These are phyloP conservation scores for Rhinichthys klamathensis DNA, from an alignment of 2,113 vertebrate species.

Conservation along the genomic window DNA sequence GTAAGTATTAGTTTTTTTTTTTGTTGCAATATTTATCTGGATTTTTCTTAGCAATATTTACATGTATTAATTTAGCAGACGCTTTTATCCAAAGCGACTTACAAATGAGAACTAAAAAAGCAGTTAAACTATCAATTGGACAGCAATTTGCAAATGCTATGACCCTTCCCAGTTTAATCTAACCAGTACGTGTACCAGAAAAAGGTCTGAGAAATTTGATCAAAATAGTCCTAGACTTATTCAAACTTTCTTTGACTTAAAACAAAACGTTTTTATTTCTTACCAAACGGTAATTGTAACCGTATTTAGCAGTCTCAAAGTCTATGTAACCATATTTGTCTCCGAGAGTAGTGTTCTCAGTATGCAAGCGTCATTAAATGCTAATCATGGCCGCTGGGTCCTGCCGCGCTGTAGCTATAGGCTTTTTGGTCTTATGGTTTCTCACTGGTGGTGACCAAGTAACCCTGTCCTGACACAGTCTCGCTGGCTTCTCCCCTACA, in stretches of 20 bases:
- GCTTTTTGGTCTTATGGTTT: conserved; percentile 15
- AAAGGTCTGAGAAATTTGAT: too few species aligned
- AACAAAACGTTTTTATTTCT: not conserved
- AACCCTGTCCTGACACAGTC: conserved; percentile 38
- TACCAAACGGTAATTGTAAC: not conserved
- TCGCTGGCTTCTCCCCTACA: conserved; percentile 15
- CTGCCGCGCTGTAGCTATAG: not conserved
- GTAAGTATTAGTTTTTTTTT: not conserved
- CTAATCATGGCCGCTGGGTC: conserved; percentile 11
- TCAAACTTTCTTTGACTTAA: not conserved
- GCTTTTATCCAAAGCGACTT: too few species aligned
- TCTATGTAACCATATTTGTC: not conserved
- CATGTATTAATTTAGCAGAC: too few species aligned
- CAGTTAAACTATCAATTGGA: too few species aligned
- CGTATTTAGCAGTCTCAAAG: not conserved
- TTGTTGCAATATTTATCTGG: not conserved
- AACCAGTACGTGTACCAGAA: too few species aligned
- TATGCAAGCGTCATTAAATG: conserved; percentile 9
- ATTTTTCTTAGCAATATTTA: not conserved
- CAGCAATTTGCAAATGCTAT: too few species aligned
- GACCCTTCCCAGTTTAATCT: too few species aligned
- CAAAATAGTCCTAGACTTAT: not conserved
- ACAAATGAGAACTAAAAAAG: too few species aligned
- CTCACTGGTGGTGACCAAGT: conserved; percentile 42
- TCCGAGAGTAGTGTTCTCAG: not conserved